Conservation (phyloP, 2,113 vertebrate genomes). For the Ranitomeya variabilis region DNA sequence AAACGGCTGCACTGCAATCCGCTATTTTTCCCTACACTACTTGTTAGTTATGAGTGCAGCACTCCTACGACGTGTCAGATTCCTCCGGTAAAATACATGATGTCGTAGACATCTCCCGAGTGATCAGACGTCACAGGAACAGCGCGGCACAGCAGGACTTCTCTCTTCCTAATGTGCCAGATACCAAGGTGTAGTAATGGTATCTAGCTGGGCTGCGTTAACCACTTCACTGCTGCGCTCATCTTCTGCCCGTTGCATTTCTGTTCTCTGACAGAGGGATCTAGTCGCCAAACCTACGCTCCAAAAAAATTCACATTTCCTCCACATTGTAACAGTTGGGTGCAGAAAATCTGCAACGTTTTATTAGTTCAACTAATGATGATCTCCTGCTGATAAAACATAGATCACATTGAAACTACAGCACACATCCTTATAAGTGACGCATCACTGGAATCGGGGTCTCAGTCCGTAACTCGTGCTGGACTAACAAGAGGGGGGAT, state of each 20-base stretch:
- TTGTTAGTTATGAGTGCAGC: not conserved
- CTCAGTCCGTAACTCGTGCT: too few species aligned
- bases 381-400: too few species aligned
- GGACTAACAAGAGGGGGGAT: too few species aligned
- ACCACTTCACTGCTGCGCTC: not conserved
- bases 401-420: too few species aligned
- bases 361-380: too few species aligned
- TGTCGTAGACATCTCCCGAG: constrained; percentile 34
- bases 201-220: not conserved
- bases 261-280: not conserved
- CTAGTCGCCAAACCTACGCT: not conserved
- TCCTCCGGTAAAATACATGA: not conserved
- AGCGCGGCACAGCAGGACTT: not conserved
- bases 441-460: too few species aligned
- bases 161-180: constrained; percentile 4
- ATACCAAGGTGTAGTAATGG: constrained; percentile 10
- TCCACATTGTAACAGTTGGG: not conserved
- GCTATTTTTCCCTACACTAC: not conserved
- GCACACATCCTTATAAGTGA: too few species aligned
- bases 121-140: constrained; percentile 19
- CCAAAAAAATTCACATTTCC: not conserved
- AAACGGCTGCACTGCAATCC: not conserved
- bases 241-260: too few species aligned
- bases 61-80: not conserved
- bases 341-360: too few species aligned